phyloP scores from a whole-genome alignment of 1,140 invertebrate species.

The Elysia chlorotica region DNA sequence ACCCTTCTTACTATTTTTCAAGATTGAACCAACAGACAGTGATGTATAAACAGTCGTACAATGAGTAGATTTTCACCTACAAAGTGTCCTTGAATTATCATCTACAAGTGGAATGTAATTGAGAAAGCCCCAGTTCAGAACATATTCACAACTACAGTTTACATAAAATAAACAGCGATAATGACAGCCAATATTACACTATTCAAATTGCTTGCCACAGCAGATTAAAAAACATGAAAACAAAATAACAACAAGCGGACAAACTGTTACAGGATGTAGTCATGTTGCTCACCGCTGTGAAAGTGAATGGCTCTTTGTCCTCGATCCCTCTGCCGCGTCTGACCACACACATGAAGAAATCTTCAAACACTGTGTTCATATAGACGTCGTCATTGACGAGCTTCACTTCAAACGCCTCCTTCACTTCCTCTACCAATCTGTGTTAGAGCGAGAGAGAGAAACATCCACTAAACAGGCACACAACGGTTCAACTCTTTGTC shows the following conservation, averaged over 20 bases:
- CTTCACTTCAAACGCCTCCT: conserved; percentile 76
- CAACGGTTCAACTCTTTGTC: no score
- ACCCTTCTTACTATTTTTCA: no score
- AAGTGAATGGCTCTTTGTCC: conserved; percentile 66
- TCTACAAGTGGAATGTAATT: background rate
- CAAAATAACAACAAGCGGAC: background rate
- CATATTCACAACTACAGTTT: background rate
- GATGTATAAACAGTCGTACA: no score
- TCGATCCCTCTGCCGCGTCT: conserved; percentile 70
- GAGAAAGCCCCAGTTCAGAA: background rate
- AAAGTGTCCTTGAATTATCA: background rate
- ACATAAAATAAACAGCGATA: background rate
- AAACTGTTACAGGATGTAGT: no score
- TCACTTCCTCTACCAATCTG: conserved; percentile 89
- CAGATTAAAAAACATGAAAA: background rate
- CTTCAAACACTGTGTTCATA: conserved; percentile 86
- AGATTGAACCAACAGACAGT: no score
- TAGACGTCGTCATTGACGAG: conserved; percentile 91
- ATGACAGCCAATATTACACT: no score
- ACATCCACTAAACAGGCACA: background rate
- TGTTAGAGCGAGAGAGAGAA: background rate
- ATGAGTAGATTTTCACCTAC: background rate
- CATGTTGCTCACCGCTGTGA: conserved; percentile 78
- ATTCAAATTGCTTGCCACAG: no score
- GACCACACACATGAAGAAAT: conserved; percentile 76